Evolutionary conservation across 2,888 invertebrate genomes (phyloP).

Genomic region (Hyles lineata): DNA sequence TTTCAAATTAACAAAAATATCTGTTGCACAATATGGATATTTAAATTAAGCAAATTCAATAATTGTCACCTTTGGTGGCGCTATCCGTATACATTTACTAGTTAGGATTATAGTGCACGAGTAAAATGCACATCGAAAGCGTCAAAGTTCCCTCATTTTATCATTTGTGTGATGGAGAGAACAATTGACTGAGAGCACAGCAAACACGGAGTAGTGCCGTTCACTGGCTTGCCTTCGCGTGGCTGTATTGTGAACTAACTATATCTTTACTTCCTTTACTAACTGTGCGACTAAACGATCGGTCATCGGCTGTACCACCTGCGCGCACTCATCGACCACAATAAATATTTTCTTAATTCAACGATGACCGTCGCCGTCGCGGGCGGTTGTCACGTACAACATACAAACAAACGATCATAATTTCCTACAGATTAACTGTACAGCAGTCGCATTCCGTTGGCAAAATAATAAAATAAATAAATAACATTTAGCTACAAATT

Average conservation of each 20-base stretch:
- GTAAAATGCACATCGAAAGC: slow-evolving; percentile 61
- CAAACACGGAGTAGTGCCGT: slow-evolving; percentile 21
- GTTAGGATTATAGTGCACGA: slow-evolving; percentile 68
- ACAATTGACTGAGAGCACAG: slow-evolving; percentile 23
- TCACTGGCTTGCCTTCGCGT: slow-evolving; percentile 17
- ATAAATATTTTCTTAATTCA: slow-evolving; percentile 25
- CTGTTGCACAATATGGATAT: slow-evolving; percentile 32
- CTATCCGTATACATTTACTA: slow-evolving; percentile 78
- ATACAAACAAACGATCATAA: slow-evolving; percentile 42
- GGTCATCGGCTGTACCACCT: slow-evolving; percentile 25
- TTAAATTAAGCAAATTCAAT: slow-evolving; percentile 56
- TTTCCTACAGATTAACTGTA: slow-evolving; percentile 80
- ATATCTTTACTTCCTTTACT: slow-evolving; percentile 4
- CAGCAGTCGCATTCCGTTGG: slow-evolving; percentile 84
- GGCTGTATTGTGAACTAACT: slow-evolving; percentile 12
- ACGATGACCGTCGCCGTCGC: slow-evolving; percentile 25
- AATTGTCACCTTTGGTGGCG: slow-evolving; percentile 72
- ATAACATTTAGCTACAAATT: slow-evolving; percentile 83
- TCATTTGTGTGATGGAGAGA: slow-evolving; percentile 44
- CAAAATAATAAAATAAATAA: slow-evolving; percentile 80
- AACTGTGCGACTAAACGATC: slow-evolving; percentile 31
- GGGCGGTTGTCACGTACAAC: slow-evolving; percentile 15
- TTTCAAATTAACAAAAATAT: slow-evolving; percentile 52
- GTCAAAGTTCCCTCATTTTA: slow-evolving; percentile 52
- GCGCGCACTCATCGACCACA: slow-evolving; percentile 32